Conservation (phyloP, 2,888 invertebrate genomes). For the Hirtodrosophila duncani region DNA sequence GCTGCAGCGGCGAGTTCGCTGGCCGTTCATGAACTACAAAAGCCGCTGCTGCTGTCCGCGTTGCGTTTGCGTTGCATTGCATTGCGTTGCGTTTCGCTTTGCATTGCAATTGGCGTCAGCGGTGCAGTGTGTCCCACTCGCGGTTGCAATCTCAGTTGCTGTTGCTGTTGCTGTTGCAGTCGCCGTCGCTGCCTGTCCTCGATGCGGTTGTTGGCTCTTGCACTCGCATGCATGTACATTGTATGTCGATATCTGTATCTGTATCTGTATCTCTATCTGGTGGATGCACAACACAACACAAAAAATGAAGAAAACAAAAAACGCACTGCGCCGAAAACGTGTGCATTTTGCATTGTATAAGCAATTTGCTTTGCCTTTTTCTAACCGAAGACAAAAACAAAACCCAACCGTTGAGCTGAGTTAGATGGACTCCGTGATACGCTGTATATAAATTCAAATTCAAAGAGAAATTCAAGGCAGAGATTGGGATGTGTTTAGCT, state of each 20-base stretch:
- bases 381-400: not conserved
- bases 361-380: too few relatives aligned
- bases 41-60: slow-evolving; percentile 58
- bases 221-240: slow-evolving; percentile 20
- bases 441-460: too few relatives aligned
- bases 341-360: slow-evolving; percentile 28
- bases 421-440: too few relatives aligned
- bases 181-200: slow-evolving; percentile 39
- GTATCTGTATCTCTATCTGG: slow-evolving; percentile 28
- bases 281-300: slow-evolving; percentile 35
- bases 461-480: too few relatives aligned
- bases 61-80: slow-evolving; percentile 50
- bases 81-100: slow-evolving; percentile 32
- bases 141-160: not conserved
- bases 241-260: not conserved
- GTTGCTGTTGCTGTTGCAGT: not conserved
- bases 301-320: slow-evolving; percentile 21
- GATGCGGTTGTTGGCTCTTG: slow-evolving; percentile 63
- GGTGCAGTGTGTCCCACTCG: too few relatives aligned
- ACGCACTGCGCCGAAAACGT: slow-evolving; percentile 48
- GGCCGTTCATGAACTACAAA: slow-evolving; percentile 68
- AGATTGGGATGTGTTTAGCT: too few relatives aligned
- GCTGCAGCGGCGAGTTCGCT: slow-evolving; percentile 49
- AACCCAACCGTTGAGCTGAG: too few relatives aligned
- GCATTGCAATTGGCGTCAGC: slow-evolving; percentile 32